Evolutionary conservation across 37 sponge, comb jelly and placozoan species (phyloP).

Genomic region (Dysidea cf. avara): DNA sequence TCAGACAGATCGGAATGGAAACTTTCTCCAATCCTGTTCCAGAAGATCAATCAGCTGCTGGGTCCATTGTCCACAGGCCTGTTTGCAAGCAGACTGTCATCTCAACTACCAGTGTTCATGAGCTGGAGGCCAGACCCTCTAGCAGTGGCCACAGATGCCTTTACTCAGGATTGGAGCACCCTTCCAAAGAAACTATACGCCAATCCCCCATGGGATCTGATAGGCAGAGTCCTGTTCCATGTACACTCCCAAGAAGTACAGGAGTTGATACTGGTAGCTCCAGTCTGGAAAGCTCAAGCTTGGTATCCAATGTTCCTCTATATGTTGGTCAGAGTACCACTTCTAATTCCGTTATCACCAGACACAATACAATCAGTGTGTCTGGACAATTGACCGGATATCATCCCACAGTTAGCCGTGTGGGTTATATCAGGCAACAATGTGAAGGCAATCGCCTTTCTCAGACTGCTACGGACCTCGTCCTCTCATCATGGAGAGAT

Average conservation of each 20-base stretch:
- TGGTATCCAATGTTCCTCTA: too few relatives aligned
- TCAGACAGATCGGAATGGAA: conserved; percentile 37
- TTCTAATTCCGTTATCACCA: not conserved
- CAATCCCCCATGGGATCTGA: conserved; percentile 37
- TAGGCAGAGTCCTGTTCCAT: conserved; percentile 30
- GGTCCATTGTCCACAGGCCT: conserved; percentile 41
- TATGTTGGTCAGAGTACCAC: conserved; percentile 12
- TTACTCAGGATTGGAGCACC: too few relatives aligned
- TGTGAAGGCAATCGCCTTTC: conserved; percentile 17
- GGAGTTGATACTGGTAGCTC: conserved; percentile 33
- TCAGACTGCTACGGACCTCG: conserved; percentile 24
- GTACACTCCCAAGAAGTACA: conserved; percentile 1
- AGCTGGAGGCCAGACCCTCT: too few relatives aligned
- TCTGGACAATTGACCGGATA: too few relatives aligned
- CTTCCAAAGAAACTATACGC: too few relatives aligned
- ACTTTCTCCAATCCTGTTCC: conserved; percentile 26
- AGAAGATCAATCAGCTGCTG: not conserved
- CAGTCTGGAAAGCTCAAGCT: conserved; percentile 40
- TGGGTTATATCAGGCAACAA: conserved; percentile 54
- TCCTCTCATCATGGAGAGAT: too few relatives aligned
- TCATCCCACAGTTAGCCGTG: conserved; percentile 32
- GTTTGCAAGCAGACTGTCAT: too few relatives aligned
- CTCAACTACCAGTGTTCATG: too few relatives aligned
- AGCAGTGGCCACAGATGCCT: too few relatives aligned
- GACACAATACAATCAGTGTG: too few relatives aligned